These are phyloP conservation scores for Papilio gigon DNA, from an alignment of 2,888 invertebrate genomes.

Conservation along the genomic window DNA sequence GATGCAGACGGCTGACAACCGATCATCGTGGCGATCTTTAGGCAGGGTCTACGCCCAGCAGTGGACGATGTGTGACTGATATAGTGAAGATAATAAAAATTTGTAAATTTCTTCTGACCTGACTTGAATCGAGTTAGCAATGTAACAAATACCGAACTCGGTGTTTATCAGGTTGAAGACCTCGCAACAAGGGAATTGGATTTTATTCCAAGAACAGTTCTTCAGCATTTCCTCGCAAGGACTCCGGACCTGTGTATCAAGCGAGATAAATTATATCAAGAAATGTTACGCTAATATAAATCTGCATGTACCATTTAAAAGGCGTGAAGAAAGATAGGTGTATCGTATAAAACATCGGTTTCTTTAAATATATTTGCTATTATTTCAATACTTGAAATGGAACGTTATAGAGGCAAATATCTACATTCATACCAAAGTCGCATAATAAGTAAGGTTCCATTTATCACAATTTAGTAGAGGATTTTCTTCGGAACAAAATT, in stretches of 20 bases:
- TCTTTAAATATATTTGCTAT: too few species aligned
- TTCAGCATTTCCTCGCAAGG: conserved; percentile 81
- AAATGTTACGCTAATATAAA: not conserved
- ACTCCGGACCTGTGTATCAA: conserved; percentile 75
- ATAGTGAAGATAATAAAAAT: too few species aligned
- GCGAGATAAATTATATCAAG: not conserved
- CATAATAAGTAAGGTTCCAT: conserved; percentile 83
- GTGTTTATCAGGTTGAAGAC: conserved; percentile 85
- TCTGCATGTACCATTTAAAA: not conserved
- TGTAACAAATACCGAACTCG: conserved; percentile 86
- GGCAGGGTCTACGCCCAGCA: too few species aligned
- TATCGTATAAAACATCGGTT: not conserved
- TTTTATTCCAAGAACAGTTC: conserved; percentile 84
- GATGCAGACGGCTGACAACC: too few species aligned
- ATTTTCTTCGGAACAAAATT: conserved; percentile 83
- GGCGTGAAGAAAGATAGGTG: not conserved
- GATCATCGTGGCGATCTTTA: too few species aligned
- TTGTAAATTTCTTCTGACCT: conserved; percentile 65
- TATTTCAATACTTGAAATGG: too few species aligned
- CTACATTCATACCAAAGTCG: conserved; percentile 74
- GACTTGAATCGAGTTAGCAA: conserved; percentile 85
- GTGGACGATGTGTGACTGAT: too few species aligned
- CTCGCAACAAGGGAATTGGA: conserved; percentile 84
- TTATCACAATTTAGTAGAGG: conserved; percentile 81
- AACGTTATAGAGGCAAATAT: too few species aligned